Conservation (phyloP, 2,797 vertebrate genomes). For the Dipus sagitta region DNA sequence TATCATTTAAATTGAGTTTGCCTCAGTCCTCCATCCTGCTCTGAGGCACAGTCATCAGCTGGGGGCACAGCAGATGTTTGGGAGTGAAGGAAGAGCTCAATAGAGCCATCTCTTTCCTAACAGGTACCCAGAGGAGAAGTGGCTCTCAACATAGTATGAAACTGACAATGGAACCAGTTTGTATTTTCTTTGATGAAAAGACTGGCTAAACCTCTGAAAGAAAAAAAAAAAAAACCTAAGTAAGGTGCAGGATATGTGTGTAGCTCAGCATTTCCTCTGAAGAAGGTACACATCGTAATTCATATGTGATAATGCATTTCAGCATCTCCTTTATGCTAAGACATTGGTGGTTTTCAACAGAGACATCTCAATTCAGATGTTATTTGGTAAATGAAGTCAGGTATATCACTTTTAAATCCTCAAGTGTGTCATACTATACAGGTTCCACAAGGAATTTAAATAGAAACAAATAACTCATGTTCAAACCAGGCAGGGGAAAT, state of each 20-base stretch:
- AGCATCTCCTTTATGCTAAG: neutral
- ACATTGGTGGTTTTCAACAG: neutral
- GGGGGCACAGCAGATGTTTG: conserved; percentile 38
- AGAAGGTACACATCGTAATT: neutral
- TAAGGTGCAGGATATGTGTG: neutral
- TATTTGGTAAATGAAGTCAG: neutral
- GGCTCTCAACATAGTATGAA: neutral
- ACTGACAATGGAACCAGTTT: neutral
- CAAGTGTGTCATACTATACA: neutral
- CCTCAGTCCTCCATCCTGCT: neutral
- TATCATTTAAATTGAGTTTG: conserved; percentile 42
- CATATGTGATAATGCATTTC: neutral
- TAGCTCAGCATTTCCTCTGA: neutral
- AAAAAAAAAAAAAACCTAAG: neutral
- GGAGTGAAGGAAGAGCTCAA: conserved; percentile 44
- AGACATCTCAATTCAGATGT: neutral
- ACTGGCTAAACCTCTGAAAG: neutral
- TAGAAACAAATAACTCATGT: conserved; percentile 31
- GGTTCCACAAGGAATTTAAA: neutral
- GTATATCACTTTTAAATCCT: neutral
- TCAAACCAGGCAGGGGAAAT: neutral
- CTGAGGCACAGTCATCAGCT: neutral
- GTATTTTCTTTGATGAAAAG: conserved; percentile 22
- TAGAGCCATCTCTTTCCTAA: conserved; percentile 19
- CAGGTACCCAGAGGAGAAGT: conserved; percentile 27